Evolutionary conservation across 2,113 vertebrate species (phyloP).

Genomic region (Numenius arquata): DNA sequence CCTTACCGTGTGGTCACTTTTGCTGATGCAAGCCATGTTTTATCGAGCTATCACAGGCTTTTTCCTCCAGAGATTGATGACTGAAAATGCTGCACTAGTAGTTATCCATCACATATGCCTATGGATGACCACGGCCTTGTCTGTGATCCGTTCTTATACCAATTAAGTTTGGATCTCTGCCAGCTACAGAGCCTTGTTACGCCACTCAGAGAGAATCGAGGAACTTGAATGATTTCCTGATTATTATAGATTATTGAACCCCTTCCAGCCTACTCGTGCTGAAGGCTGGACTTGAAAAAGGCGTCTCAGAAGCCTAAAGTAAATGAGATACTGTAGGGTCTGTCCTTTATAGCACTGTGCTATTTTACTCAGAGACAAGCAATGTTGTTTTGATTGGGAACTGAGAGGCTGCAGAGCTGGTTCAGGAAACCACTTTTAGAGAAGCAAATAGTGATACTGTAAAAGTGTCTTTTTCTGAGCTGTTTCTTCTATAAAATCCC

Average conservation of each 20-base stretch:
- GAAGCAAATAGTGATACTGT: neutral
- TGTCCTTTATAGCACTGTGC: neutral
- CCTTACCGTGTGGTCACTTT: conserved; percentile 35
- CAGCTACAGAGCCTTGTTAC: conserved; percentile 34
- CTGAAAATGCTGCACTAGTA: neutral
- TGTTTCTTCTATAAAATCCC: neutral
- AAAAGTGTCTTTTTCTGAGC: neutral
- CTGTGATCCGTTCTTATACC: conserved; percentile 55
- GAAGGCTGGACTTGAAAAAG: neutral
- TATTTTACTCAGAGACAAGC: conserved; percentile 5
- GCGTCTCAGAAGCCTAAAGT: neutral
- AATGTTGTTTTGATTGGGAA: neutral
- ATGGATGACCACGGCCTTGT: conserved; percentile 30
- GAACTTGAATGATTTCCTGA: conserved; percentile 65
- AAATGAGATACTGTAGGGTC: neutral
- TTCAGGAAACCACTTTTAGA: neutral
- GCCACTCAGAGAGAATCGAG: conserved; percentile 43
- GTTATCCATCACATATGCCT: conserved; percentile 68
- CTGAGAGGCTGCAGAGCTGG: neutral
- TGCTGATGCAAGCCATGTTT: conserved; percentile 62
- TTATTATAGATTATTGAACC: conserved; percentile 46
- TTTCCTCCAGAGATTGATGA: conserved; percentile 68
- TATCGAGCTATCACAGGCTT: conserved; percentile 36
- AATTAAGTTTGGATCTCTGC: conserved; percentile 55
- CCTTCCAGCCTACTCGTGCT: neutral